Evolutionary conservation across 2,797 vertebrate species (phyloP), one percentile per base, ranked within the genome.

Genomic region (Hypotaenidia okinawae): DNA sequence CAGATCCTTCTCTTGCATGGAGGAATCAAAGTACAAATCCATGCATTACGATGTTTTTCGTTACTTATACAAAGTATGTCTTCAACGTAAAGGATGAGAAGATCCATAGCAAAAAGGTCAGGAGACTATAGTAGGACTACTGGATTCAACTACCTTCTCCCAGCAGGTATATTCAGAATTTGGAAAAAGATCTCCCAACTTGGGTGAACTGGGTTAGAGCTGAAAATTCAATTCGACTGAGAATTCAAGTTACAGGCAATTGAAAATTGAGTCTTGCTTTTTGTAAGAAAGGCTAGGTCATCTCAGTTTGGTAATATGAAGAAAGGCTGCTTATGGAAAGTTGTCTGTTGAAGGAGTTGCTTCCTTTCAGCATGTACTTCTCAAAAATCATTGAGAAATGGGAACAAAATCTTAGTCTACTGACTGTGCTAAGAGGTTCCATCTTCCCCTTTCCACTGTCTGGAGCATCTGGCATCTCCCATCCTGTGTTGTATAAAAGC

Each of bases 51-150:
- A 35, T 43, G 22, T 9, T 70, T 91, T 76, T 51, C 24, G 41
- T 74, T 73, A 76, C n/a, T 82, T 90, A 67, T 2, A 69, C 21
- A 89, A 91, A 87, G 25, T 16, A 58, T 37, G 19, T 69, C 23
- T 70, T 79, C 77, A 83, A 83, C 27, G 89, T 23, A 87, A 92
- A 93, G 33, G 32, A 52, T 84, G 32, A 67, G n/a, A 93, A 82
- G 47, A 70, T 67, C 82, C 1, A 49, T 45, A 79, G 52, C n/a
- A 90, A 63, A 92, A 91, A 69, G 21, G 16, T 49, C n/a, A 79
- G 55, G 77, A 74, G 51, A 24, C 47, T 75, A 15, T 6, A 74
- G 21, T 2, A 63, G 24, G 15, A 52, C 62, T 84, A 22, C 16
- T 69, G 32, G n/a, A 25, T 92, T 90, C 47, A 79, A 49, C 10